phyloP scores from a whole-genome alignment of 1,140 invertebrate genomes.

The Heliconius hewitsoni region DNA sequence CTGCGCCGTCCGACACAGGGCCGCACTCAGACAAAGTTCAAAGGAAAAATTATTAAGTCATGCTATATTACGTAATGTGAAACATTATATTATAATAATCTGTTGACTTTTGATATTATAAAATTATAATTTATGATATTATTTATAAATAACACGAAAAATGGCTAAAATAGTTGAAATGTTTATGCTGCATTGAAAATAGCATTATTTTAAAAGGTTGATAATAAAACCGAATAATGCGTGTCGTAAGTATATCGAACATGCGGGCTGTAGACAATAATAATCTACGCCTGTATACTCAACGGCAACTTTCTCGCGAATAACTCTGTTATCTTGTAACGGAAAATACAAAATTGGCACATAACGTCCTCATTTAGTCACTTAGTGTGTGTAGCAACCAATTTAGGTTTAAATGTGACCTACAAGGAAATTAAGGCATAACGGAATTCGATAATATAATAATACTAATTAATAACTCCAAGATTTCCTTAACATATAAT shows the following conservation, averaged over 20 bases:
- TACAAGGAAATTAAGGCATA: background rate
- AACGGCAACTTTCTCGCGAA: slow-evolving; percentile 66
- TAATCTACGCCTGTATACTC: slow-evolving; percentile 52
- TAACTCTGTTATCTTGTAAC: slow-evolving; percentile 61
- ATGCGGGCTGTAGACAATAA: slow-evolving; percentile 65
- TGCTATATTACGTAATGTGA: slow-evolving; percentile 44
- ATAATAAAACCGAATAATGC: slow-evolving; percentile 16
- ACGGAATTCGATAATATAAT: background rate
- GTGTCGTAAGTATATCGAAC: slow-evolving; percentile 45
- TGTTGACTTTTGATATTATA: background rate
- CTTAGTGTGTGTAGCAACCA: background rate
- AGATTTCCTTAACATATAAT: background rate
- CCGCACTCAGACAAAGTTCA: slow-evolving; percentile 54
- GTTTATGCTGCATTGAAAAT: background rate
- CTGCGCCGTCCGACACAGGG: slow-evolving; percentile 76
- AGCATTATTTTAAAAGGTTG: slow-evolving; percentile 14
- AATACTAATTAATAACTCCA: background rate
- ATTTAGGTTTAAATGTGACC: background rate
- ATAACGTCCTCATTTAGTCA: slow-evolving; percentile 3
- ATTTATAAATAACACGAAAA: background rate
- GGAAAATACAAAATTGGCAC: slow-evolving; percentile 46
- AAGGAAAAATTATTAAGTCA: slow-evolving; percentile 45
- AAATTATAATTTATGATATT: background rate
- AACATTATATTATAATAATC: slow-evolving; percentile 43
- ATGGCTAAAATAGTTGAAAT: background rate